Base-by-base conservation (phyloP, 2,113 vertebrate genomes). In the Gopherus flavomarginatus region DNA sequence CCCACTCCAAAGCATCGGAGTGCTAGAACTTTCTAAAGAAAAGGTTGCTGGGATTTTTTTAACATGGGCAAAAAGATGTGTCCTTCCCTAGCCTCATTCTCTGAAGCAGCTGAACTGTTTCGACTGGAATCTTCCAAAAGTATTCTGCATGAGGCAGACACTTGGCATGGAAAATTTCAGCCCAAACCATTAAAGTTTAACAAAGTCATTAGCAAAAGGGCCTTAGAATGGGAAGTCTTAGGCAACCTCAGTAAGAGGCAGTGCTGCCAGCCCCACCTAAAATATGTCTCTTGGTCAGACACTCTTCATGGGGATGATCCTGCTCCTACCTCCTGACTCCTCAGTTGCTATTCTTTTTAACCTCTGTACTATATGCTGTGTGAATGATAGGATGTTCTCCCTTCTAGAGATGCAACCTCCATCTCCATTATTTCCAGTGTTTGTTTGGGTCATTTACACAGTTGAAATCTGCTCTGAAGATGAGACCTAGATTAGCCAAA, bases 401-500 rank as follows among this genome's bases (percentile, higher is more conserved):
- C 12, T 38, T 91, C 72, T 78, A 80, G 78, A 44, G 29, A 21
- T 53, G 29, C 78, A 80, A 29, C 47, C 78, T 81, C 52, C 11
- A 77, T 42, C n/a, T 42, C 11, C 72, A 24, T 77, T 77, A 26
- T 77, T 77, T 42, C 38, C 38, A 77, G 3, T 77, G 22, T 44
- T 77, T 77, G 38, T 42, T 24, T 24, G 22, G 6, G n/a, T 77
- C 38, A 44, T 44, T 42, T 77, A 77, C 42, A 42, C 38, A 38
- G 10, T 2, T 88, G 5, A 0, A 1, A 2, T 35, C 27, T 81
- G 27, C 52, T 50, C 35, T 0, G 0, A 52, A 21, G 44, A 19
- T 75, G 47, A 81, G 80, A 83, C 21, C 3, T 0, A 5, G 47
- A 49, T 1, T 2, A 82, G 59, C 2, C 1, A 1, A 4, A 38